Percentiles rank a stretch among this genome's conserved stretches.
Conservation (phyloP, 2,113 vertebrate genomes). For the Myanophis thanlyinensis region DNA sequence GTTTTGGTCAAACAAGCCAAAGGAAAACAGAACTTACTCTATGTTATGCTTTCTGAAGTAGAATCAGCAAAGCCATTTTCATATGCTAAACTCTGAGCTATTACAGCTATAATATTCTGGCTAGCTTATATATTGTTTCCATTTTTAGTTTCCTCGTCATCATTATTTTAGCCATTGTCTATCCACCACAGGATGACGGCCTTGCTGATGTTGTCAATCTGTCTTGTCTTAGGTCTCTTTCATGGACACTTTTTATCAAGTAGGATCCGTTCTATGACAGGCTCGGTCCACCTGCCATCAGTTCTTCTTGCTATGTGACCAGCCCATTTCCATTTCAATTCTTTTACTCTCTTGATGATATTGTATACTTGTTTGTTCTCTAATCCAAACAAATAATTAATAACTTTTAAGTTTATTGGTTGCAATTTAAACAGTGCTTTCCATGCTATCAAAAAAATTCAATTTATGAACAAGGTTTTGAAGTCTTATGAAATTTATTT, state of each 20-base stretch:
- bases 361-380: not conserved
- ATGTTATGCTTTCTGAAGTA: not conserved
- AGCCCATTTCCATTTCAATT: not conserved
- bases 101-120: not conserved
- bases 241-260: not conserved
- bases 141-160: not conserved
- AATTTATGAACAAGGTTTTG: not conserved
- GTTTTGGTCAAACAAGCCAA: not conserved
- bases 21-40: not conserved
- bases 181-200: not conserved
- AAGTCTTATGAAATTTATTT: not conserved
- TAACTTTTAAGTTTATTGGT: not conserved
- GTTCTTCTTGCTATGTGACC: not conserved
- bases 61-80: not conserved
- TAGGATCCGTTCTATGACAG: not conserved
- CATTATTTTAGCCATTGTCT: not conserved
- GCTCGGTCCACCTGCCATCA: not conserved
- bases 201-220: not conserved
- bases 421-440: not conserved
- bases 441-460: not conserved
- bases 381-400: not conserved
- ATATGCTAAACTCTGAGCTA: not conserved
- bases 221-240: not conserved
- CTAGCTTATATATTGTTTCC: not conserved
- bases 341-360: not conserved